These are phyloP conservation scores for Antedon mediterranea DNA, from an alignment of 53 echinoderm and acorn worm genomes.

Conservation along the genomic window DNA sequence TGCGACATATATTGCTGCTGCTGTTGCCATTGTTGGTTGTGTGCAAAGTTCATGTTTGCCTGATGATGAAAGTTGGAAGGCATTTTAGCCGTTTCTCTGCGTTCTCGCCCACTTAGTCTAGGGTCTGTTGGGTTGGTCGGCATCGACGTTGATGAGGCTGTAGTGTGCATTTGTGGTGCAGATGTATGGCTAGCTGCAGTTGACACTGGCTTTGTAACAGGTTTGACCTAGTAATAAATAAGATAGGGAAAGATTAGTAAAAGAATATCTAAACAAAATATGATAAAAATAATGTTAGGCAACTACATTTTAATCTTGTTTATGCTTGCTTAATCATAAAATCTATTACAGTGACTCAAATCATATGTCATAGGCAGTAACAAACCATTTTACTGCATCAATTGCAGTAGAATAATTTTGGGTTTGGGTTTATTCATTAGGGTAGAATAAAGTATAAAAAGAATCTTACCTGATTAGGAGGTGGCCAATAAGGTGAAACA, in stretches of 20 bases:
- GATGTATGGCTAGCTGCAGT: not conserved
- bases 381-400: too few relatives aligned
- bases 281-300: too few relatives aligned
- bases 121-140: not conserved
- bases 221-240: too few relatives aligned
- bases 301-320: too few relatives aligned
- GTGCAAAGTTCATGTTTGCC: not conserved
- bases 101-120: not conserved
- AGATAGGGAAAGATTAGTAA: too few relatives aligned
- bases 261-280: too few relatives aligned
- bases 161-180: not conserved
- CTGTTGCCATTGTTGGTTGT: not conserved
- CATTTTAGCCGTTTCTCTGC: constrained; percentile 15
- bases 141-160: not conserved
- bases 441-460: not conserved
- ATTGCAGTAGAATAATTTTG: too few relatives aligned
- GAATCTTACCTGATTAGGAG: not conserved
- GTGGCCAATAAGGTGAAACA: constrained; percentile 28
- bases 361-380: too few relatives aligned
- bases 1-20: not conserved
- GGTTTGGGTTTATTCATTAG: too few relatives aligned
- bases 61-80: constrained; percentile 14
- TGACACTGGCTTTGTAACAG: not conserved
- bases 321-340: too few relatives aligned
- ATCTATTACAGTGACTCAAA: too few relatives aligned